A percentile compares a stretch with the other conserved stretches of the same genome.
phyloP scores from a whole-genome alignment of 2,113 vertebrate genomes.

The Eolophus roseicapilla region DNA sequence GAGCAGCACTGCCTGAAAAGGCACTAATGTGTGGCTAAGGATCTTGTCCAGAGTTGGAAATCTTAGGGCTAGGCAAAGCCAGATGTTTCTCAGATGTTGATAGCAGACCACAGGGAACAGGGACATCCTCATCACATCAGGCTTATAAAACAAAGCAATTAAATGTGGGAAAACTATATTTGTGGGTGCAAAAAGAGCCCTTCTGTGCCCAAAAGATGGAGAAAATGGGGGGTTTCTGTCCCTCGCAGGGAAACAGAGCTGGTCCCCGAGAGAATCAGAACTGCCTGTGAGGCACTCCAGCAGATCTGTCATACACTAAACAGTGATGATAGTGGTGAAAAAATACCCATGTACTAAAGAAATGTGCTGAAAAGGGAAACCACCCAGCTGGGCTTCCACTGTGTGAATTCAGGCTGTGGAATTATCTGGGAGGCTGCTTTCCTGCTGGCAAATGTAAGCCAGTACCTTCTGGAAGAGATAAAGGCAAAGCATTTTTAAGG shows the following conservation, averaged over 20 bases:
- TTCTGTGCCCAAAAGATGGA: background rate
- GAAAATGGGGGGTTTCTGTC: background rate
- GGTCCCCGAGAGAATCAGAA: background rate
- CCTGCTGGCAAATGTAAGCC: constrained; percentile 6
- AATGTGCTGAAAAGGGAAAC: constrained; percentile 39
- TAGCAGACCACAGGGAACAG: background rate
- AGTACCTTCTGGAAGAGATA: constrained; percentile 12
- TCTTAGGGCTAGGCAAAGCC: background rate
- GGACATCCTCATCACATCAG: background rate
- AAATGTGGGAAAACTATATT: background rate
- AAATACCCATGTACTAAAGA: constrained; percentile 40
- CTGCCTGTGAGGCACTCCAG: background rate
- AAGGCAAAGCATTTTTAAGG: background rate
- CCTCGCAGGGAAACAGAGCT: background rate
- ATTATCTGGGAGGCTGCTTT: constrained; percentile 1
- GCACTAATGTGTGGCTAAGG: background rate
- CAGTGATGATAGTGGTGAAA: constrained; percentile 34
- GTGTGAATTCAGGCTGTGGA: background rate
- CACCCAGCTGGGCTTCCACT: constrained; percentile 30
- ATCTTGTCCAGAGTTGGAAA: background rate
- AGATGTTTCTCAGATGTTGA: background rate
- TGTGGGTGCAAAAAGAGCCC: background rate
- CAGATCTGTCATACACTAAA: constrained; percentile 36
- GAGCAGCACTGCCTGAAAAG: background rate
- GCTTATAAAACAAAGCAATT: background rate